Percentiles rank a stretch among this genome's conserved stretches.
Evolutionary conservation across 2,797 vertebrate genomes (phyloP).

Genomic region (Cuculus canorus): DNA sequence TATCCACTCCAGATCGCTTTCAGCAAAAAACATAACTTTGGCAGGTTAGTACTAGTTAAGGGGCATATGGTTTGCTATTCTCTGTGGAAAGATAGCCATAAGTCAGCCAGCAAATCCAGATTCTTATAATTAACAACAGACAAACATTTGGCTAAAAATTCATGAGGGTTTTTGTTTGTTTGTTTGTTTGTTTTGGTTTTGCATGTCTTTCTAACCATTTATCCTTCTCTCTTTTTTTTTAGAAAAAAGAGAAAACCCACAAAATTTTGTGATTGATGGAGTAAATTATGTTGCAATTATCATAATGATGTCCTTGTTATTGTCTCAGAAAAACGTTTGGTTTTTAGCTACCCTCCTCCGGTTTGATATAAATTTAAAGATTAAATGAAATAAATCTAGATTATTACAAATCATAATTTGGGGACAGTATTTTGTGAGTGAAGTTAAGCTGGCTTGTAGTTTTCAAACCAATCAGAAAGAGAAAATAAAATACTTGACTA

Average conservation of each 20-base stretch:
- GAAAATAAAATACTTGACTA: background rate
- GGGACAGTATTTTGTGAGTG: background rate
- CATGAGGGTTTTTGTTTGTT: background rate
- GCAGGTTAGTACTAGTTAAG: slow-evolving; percentile 38
- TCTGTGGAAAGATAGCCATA: slow-evolving; percentile 41
- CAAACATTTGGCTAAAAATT: slow-evolving; percentile 54
- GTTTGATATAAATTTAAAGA: slow-evolving; percentile 7
- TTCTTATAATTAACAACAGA: slow-evolving; percentile 48
- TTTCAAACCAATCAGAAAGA: background rate
- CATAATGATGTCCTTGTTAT: background rate
- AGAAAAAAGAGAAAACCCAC: background rate
- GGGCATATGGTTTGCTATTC: slow-evolving; percentile 31
- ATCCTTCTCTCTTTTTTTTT: background rate
- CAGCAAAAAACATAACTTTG: slow-evolving; percentile 17
- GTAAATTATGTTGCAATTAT: slow-evolving; percentile 24
- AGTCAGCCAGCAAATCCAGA: slow-evolving; percentile 50
- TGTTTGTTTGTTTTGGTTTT: slow-evolving; percentile 31
- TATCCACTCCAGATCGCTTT: slow-evolving; percentile 3
- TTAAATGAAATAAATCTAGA: slow-evolving; percentile 18
- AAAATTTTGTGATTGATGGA: slow-evolving; percentile 23
- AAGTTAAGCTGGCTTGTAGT: background rate
- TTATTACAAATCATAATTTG: background rate
- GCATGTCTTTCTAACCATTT: slow-evolving; percentile 28
- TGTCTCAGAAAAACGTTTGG: slow-evolving; percentile 9
- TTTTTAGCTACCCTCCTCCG: background rate